Evolutionary conservation across 2,888 invertebrate species (phyloP).

Genomic region (Agrenia bidenticulata): DNA sequence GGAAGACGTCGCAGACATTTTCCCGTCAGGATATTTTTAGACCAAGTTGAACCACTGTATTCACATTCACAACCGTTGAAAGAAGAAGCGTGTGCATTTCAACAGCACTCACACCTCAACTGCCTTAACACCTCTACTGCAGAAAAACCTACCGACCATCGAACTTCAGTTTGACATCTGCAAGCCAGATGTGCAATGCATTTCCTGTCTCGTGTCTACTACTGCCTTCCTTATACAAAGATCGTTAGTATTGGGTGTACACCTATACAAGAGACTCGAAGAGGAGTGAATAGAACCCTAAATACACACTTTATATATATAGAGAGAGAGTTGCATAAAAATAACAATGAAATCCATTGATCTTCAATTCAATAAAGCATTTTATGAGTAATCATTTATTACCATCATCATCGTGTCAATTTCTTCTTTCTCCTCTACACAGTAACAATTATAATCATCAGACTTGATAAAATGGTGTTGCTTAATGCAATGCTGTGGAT

Average conservation of each 20-base stretch:
- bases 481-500: conserved; percentile 9
- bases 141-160: conserved; percentile 15
- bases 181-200: conserved; percentile 46
- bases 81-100: conserved; percentile 17
- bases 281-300: too few relatives aligned
- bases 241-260: too few relatives aligned
- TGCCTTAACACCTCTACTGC: neutral
- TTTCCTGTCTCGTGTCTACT: conserved; percentile 38
- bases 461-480: conserved; percentile 32
- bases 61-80: conserved; percentile 9
- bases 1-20: conserved; percentile 31
- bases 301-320: too few relatives aligned
- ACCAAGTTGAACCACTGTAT: conserved; percentile 9
- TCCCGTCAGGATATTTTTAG: conserved; percentile 31
- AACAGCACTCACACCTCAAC: conserved; percentile 7
- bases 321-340: too few relatives aligned
- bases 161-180: conserved; percentile 43
- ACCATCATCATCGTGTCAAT: conserved; percentile 11
- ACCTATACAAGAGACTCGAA: too few relatives aligned
- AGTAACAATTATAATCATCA: conserved; percentile 20
- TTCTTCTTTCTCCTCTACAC: conserved; percentile 17
- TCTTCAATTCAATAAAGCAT: neutral
- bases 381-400: conserved; percentile 14
- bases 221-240: too few relatives aligned
- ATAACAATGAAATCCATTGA: too few relatives aligned